These are phyloP conservation scores for Toxonevra muliebris DNA, from an alignment of 2,888 invertebrate species.

Conservation along the genomic window DNA sequence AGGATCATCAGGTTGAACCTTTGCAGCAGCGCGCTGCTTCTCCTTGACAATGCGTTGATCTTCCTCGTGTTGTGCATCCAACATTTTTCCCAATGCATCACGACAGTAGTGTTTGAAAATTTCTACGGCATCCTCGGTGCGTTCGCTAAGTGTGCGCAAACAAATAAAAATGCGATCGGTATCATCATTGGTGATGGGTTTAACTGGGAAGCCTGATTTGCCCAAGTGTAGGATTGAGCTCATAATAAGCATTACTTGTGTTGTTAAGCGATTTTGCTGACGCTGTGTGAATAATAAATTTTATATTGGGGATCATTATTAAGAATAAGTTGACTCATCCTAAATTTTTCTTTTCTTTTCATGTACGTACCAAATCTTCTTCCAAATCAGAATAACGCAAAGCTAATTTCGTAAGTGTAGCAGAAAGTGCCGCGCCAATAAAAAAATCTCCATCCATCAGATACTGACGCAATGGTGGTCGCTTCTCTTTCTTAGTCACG, in stretches of 20 bases:
- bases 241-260: conserved; percentile 89
- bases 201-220: conserved; percentile 75
- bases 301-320: not conserved
- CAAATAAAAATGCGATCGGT: conserved; percentile 87
- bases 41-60: conserved; percentile 67
- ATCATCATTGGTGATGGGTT: conserved; percentile 95
- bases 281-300: conserved; percentile 35
- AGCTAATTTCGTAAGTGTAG: conserved; percentile 90
- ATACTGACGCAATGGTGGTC: conserved; percentile 86
- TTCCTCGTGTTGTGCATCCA: conserved; percentile 77
- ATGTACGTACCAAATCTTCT: conserved; percentile 51
- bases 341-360: not conserved
- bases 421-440: conserved; percentile 90
- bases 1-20: conserved; percentile 87
- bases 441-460: conserved; percentile 96
- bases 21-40: conserved; percentile 74
- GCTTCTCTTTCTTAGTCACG: conserved; percentile 72
- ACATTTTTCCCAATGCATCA: conserved; percentile 82
- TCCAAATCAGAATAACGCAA: conserved; percentile 72
- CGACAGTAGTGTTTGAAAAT: conserved; percentile 81
- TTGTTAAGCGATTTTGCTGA: conserved; percentile 71
- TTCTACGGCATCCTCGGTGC: conserved; percentile 73
- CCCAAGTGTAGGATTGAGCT: conserved; percentile 87
- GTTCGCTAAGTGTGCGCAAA: conserved; percentile 76
- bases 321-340: conserved; percentile 39